A percentile compares a stretch with the other conserved stretches of the same genome.
Evolutionary conservation across 1,140 invertebrate species (phyloP).

Genomic region (Chionoecetes opilio): DNA sequence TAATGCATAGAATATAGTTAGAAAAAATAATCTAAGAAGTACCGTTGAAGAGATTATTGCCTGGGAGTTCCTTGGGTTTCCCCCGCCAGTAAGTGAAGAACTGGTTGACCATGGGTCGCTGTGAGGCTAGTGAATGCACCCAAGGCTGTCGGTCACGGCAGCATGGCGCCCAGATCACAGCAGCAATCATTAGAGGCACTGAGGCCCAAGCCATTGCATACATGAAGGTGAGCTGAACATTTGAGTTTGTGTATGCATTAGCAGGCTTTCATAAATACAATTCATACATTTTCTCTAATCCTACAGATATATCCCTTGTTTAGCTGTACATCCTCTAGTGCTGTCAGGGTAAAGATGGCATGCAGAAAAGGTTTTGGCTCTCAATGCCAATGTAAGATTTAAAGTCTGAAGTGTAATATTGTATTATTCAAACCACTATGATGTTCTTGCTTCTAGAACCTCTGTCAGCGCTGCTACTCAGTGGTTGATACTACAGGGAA

Average conservation of each 20-base stretch:
- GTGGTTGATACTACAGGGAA: slow-evolving; percentile 61
- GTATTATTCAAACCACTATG: not conserved
- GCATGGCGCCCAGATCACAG: slow-evolving; percentile 67
- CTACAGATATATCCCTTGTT: not conserved
- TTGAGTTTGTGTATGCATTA: not conserved
- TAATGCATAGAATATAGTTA: not conserved
- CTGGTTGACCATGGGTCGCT: slow-evolving; percentile 19
- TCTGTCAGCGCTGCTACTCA: slow-evolving; percentile 65
- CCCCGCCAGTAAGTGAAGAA: not conserved
- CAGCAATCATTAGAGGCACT: slow-evolving; percentile 73
- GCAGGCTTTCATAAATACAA: not conserved
- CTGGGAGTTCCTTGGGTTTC: not conserved
- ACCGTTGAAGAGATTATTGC: not conserved
- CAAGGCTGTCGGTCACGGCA: slow-evolving; percentile 59
- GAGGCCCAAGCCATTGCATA: slow-evolving; percentile 73
- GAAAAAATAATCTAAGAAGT: not conserved
- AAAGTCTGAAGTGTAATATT: too few relatives aligned
- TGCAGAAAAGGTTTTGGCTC: too few relatives aligned
- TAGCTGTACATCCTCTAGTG: not conserved
- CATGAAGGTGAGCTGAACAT: slow-evolving; percentile 51
- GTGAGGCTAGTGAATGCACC: slow-evolving; percentile 44
- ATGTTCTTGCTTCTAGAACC: slow-evolving; percentile 46
- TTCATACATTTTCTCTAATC: not conserved
- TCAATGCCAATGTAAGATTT: too few relatives aligned
- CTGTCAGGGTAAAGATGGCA: too few relatives aligned